A percentile compares a stretch with the other conserved stretches of the same genome.
Evolutionary conservation across 37 sponge, comb jelly and placozoan genomes (phyloP).

Genomic region (Ianthella basta): DNA sequence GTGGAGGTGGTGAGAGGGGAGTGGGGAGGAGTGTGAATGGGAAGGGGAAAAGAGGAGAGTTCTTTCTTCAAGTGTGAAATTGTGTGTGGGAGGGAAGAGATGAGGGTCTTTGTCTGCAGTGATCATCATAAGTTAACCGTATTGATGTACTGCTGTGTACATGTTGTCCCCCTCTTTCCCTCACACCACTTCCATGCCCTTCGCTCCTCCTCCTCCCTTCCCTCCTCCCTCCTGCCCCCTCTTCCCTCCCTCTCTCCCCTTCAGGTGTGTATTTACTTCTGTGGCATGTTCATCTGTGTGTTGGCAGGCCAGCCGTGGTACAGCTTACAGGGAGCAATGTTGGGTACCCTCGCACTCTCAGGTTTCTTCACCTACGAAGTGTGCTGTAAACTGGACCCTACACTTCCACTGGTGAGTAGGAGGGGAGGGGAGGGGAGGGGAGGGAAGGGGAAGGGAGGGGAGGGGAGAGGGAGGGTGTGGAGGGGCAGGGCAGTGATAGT

Average conservation of each 20-base stretch:
- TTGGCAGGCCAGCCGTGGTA: slow-evolving; percentile 55
- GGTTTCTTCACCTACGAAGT: slow-evolving; percentile 89
- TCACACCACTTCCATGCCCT: too few species aligned
- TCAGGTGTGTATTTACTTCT: slow-evolving; percentile 61
- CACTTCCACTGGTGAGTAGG: slow-evolving; percentile 53
- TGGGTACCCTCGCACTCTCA: slow-evolving; percentile 71
- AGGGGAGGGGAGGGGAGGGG: background rate
- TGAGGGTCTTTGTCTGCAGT: too few species aligned
- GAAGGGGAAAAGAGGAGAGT: background rate
- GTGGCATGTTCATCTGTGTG: too few species aligned
- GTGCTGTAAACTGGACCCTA: slow-evolving; percentile 85
- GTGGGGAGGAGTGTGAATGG: background rate
- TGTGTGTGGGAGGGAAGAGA: background rate
- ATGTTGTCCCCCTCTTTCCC: background rate
- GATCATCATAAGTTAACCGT: too few species aligned
- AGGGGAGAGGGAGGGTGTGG: too few species aligned
- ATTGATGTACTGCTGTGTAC: too few species aligned
- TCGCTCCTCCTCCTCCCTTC: background rate
- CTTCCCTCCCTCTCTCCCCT: background rate
- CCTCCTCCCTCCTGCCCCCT: too few species aligned
- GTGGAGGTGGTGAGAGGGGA: background rate
- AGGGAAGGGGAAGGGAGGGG: background rate
- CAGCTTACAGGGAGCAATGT: slow-evolving; percentile 16
- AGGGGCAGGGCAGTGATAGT: too few species aligned
- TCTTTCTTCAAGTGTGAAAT: background rate